phyloP scores from a whole-genome alignment of 2,888 invertebrate species.

The Cheiracanthium punctorium region DNA sequence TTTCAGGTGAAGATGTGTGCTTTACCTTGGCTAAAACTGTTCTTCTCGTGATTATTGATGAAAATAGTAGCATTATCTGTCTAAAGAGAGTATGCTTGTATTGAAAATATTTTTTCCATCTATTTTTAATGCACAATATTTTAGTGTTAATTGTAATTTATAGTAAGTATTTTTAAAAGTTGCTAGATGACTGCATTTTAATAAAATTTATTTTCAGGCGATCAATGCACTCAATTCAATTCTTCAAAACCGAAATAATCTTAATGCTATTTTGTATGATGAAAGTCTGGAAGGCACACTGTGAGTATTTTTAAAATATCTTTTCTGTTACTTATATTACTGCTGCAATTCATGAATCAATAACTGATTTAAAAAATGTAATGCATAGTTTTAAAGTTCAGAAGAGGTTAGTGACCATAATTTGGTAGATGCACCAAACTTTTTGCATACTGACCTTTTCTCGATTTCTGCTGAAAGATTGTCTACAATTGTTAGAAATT shows the following conservation, averaged over 20 bases:
- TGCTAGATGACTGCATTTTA: neutral
- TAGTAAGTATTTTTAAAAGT: neutral
- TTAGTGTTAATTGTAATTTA: too few species aligned
- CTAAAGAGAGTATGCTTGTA: neutral
- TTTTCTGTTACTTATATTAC: too few species aligned
- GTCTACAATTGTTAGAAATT: too few species aligned
- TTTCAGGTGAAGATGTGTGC: neutral
- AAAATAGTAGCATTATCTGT: neutral
- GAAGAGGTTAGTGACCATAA: too few species aligned
- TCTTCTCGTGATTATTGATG: neutral
- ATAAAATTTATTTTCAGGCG: neutral
- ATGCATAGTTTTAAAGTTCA: too few species aligned
- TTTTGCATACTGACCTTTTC: too few species aligned
- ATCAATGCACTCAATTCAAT: neutral
- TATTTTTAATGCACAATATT: too few species aligned
- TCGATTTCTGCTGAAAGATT: too few species aligned
- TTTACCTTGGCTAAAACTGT: neutral
- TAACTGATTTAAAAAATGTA: too few species aligned
- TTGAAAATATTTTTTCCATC: neutral
- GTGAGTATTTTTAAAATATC: neutral
- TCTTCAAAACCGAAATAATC: neutral
- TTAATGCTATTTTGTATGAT: neutral
- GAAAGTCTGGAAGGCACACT: neutral
- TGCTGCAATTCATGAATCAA: too few species aligned
- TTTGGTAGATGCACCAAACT: too few species aligned